Evolutionary conservation across 2,113 vertebrate genomes (phyloP), one percentile per base, ranked within the genome.

Genomic region (Raphicerus campestris): DNA sequence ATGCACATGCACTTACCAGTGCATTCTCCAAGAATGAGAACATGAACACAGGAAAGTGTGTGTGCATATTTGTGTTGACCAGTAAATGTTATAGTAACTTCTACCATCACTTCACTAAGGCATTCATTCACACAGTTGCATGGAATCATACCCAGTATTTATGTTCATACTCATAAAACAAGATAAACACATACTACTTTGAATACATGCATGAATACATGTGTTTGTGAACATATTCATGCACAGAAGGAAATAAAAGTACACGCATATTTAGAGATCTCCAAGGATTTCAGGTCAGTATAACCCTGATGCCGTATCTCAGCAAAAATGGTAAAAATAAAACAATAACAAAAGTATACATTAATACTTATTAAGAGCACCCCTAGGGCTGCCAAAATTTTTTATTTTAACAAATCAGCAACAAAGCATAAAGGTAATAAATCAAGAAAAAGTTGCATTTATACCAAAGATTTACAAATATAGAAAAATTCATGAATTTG

Each of bases 41-140:
- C 2, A 8, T 26, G 28, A 45, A 47, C 30, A 10, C 1, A 24
- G 35, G 3, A 1, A 55, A 39, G 35, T 70, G 22, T 28, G 1
- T 28, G 1, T 11, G 17, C 5, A 10, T 15, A 7, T 55, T 58
- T 11, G 16, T 4, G 5, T 13, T 6, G 2, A 11, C 2, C 3
- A 49, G 30, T 42, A 20, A 7, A 47, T 22, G 5, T 28, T 55
- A 11, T 4, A 14, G 1, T 75, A 26, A 92, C 17, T 1, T 53
- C 2, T 28, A 10, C 20, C 22, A 3, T 4, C 19, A 30, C 42
- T 10, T 84, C 47, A 53, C 11, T 51, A 90, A 66, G 78, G 32
- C 49, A 45, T 16, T 70, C 49, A 45, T 16, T 70, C 17, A 56
- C 10, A 5, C 6, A 81, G 53, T 49, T 49, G 28, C 3, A 32